These are phyloP conservation scores for Lacanobia oleracea DNA, from an alignment of 2,888 invertebrate species.

Conservation along the genomic window DNA sequence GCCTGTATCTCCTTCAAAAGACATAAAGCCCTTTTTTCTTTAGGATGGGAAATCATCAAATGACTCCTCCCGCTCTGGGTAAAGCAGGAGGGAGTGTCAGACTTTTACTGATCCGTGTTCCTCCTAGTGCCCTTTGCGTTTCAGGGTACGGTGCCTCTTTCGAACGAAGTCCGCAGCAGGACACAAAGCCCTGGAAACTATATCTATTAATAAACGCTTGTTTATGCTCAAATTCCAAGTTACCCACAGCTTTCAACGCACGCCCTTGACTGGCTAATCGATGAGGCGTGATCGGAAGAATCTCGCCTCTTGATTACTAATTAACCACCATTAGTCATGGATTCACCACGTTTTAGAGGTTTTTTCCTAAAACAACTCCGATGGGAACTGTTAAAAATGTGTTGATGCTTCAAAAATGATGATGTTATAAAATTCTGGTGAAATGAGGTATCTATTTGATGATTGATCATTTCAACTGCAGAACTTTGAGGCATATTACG, in stretches of 20 bases:
- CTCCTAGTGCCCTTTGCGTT: too few relatives aligned
- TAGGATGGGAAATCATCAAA: too few relatives aligned
- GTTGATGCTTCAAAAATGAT: neutral
- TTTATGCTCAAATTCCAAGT: slow-evolving; percentile 34
- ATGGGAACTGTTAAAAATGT: slow-evolving; percentile 18
- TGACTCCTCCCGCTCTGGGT: too few relatives aligned
- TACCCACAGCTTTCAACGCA: slow-evolving; percentile 49
- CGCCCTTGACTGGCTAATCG: slow-evolving; percentile 76
- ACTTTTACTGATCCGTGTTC: too few relatives aligned
- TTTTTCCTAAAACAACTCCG: slow-evolving; percentile 38
- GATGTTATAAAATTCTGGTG: neutral
- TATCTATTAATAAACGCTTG: slow-evolving; percentile 39
- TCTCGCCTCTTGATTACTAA: slow-evolving; percentile 73
- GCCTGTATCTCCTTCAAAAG: neutral
- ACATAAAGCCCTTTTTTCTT: neutral
- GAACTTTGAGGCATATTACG: too few relatives aligned
- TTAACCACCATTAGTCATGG: slow-evolving; percentile 78
- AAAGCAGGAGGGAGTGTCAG: too few relatives aligned
- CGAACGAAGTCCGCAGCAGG: too few relatives aligned
- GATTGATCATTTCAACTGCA: neutral
- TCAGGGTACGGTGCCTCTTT: too few relatives aligned
- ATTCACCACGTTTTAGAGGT: slow-evolving; percentile 64
- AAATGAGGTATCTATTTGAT: neutral
- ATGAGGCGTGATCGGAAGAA: slow-evolving; percentile 77
- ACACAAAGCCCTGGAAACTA: neutral